Evolutionary conservation across 2,888 invertebrate species (phyloP).

Genomic region (Amiota communis): DNA sequence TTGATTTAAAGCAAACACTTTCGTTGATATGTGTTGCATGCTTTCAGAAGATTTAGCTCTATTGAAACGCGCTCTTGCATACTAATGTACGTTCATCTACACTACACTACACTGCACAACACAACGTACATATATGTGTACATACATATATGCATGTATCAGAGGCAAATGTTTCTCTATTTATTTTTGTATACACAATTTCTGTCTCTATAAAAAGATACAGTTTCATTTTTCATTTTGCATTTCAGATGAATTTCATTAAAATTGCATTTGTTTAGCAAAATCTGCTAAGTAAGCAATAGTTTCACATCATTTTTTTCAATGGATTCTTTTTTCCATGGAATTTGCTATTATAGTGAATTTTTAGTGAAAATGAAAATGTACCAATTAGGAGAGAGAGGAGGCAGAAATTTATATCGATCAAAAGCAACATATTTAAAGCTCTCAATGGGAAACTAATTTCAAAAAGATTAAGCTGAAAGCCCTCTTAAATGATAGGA

Average conservation of each 20-base stretch:
- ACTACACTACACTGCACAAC: neutral
- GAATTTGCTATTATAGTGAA: neutral
- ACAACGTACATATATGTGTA: slow-evolving; percentile 39
- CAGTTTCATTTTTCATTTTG: neutral
- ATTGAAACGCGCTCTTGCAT: slow-evolving; percentile 30
- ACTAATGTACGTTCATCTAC: slow-evolving; percentile 33
- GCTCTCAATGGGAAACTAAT: no score
- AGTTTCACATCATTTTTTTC: neutral
- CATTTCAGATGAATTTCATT: slow-evolving; percentile 9
- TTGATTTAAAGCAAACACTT: slow-evolving; percentile 47
- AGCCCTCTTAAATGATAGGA: no score
- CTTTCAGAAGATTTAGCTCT: slow-evolving; percentile 6
- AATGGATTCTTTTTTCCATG: neutral
- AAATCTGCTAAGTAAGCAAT: slow-evolving; percentile 13
- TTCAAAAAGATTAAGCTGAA: no score
- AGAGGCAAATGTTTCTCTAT: slow-evolving; percentile 4
- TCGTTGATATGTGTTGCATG: slow-evolving; percentile 5
- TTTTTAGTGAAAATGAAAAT: neutral
- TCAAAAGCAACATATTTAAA: neutral
- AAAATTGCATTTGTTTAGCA: slow-evolving; percentile 9
- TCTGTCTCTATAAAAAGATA: neutral
- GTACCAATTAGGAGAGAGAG: neutral
- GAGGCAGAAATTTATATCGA: neutral
- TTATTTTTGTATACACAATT: neutral
- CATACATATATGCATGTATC: slow-evolving; percentile 46